A percentile compares a stretch with the other conserved stretches of the same genome.
phyloP scores from a whole-genome alignment of 2,797 vertebrate species.

The Botia almorhae region DNA sequence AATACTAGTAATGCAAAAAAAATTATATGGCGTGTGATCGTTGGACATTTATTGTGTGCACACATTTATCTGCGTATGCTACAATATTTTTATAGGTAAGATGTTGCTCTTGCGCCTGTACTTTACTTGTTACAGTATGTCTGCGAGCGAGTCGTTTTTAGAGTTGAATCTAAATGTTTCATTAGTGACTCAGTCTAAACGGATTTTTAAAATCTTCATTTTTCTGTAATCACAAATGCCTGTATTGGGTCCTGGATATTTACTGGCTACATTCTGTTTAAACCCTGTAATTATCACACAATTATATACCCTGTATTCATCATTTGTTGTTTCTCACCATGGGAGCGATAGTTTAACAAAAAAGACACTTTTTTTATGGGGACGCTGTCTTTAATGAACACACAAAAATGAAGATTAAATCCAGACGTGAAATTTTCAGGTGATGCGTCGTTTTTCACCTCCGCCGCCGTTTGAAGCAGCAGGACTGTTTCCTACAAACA shows the following conservation, averaged over 20 bases:
- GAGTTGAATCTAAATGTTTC: neutral
- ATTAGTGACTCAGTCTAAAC: neutral
- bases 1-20: too few relatives aligned
- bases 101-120: too few relatives aligned
- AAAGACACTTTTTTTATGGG: constrained; percentile 32
- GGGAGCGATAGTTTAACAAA: constrained; percentile 10
- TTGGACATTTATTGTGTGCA: too few relatives aligned
- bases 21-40: too few relatives aligned
- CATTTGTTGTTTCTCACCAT: neutral
- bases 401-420: constrained; percentile 46
- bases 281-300: neutral
- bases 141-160: neutral
- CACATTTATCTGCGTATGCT: too few relatives aligned
- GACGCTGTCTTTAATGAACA: constrained; percentile 29
- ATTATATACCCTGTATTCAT: neutral
- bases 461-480: constrained; percentile 45
- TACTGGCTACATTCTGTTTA: neutral
- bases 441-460: constrained; percentile 37
- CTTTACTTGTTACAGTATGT: neutral
- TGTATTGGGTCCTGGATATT: neutral
- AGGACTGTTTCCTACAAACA: constrained; percentile 53
- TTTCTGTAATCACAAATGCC: neutral
- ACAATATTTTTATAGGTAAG: too few relatives aligned
- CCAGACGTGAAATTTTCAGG: constrained; percentile 46
- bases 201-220: neutral